phyloP scores from a whole-genome alignment of 2,113 vertebrate genomes.

The Monarcha castaneiventris region DNA sequence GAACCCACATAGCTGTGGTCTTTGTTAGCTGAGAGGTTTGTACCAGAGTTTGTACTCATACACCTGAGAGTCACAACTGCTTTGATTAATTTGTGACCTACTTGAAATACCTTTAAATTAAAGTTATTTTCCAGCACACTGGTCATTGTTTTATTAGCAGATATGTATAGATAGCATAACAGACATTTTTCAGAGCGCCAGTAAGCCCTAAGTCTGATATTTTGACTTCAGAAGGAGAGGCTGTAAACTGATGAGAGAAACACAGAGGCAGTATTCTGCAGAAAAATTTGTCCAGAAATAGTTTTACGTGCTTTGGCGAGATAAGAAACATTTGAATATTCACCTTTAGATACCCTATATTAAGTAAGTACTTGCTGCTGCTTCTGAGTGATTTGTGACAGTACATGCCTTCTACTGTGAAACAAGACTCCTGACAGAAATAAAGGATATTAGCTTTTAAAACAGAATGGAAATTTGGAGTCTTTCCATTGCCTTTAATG shows the following conservation, averaged over 20 bases:
- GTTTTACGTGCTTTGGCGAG: not conserved
- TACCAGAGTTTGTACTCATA: not conserved
- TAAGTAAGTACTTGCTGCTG: not conserved
- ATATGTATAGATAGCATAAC: not conserved
- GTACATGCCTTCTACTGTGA: not conserved
- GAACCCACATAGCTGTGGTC: not conserved
- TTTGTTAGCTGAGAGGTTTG: not conserved
- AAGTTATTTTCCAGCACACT: not conserved
- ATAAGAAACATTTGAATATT: not conserved
- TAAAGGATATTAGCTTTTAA: not conserved
- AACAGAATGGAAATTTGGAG: not conserved
- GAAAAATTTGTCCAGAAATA: constrained; percentile 12
- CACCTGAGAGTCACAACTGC: not conserved
- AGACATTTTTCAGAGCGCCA: not conserved
- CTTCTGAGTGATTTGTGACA: not conserved
- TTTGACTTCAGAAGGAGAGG: constrained; percentile 23
- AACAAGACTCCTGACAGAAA: not conserved
- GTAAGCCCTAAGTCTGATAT: not conserved
- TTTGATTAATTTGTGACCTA: not conserved
- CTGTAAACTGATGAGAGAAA: constrained; percentile 2
- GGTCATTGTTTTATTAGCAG: not conserved
- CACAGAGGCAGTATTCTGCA: not conserved
- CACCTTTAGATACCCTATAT: not conserved
- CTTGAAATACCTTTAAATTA: not conserved
- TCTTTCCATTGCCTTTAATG: constrained; percentile 25